phyloP scores from a whole-genome alignment of 2,113 vertebrate genomes.

The Datnioides undecimradiatus region DNA sequence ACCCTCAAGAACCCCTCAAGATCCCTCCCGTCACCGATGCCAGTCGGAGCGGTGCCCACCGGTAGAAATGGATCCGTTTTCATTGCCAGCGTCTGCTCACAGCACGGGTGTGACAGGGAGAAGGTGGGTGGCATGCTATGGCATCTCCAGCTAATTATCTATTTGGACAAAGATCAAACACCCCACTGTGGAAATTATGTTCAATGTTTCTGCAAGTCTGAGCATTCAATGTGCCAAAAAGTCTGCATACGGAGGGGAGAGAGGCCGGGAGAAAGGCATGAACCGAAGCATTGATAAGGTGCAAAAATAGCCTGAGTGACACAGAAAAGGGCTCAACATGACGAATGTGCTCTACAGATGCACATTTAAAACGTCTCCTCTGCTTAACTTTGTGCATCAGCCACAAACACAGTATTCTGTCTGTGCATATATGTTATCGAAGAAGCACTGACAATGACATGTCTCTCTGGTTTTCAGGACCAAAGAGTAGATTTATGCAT shows the following conservation, averaged over 20 bases:
- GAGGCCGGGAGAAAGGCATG: neutral
- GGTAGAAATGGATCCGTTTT: neutral
- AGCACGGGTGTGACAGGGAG: slow-evolving; percentile 43
- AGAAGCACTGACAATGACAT: neutral
- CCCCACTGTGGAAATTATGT: slow-evolving; percentile 62
- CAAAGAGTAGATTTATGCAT: neutral
- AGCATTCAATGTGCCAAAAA: slow-evolving; percentile 39
- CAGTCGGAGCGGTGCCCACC: neutral
- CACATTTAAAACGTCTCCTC: neutral
- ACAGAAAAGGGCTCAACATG: neutral
- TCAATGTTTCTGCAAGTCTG: slow-evolving; percentile 59
- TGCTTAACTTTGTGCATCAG: neutral
- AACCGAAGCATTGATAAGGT: slow-evolving; percentile 1
- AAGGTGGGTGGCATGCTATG: slow-evolving; percentile 55
- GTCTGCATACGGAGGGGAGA: slow-evolving; percentile 25
- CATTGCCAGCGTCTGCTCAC: slow-evolving; percentile 21
- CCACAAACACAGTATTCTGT: neutral
- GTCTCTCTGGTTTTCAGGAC: neutral
- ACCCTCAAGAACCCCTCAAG: slow-evolving; percentile 26
- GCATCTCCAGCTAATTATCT: slow-evolving; percentile 70
- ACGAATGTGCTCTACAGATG: neutral
- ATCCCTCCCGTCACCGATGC: slow-evolving; percentile 2
- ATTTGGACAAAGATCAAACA: slow-evolving; percentile 75
- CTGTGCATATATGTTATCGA: neutral
- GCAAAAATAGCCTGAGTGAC: slow-evolving; percentile 9